Percentiles rank a stretch among this genome's conserved stretches.
phyloP scores from a whole-genome alignment of 2,797 vertebrate genomes.

The Myotis pilosus region DNA sequence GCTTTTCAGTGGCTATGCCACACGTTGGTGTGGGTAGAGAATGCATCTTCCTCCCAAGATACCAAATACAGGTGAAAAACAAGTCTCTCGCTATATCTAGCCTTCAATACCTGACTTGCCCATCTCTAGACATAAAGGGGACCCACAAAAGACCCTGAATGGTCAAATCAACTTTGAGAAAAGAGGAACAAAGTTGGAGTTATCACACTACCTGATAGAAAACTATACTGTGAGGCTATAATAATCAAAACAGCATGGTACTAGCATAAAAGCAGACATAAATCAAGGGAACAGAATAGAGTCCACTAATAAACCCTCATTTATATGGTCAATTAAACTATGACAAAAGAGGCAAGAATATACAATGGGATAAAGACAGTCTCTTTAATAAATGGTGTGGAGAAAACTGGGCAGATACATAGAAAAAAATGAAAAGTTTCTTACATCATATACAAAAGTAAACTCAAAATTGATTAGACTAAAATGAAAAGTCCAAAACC shows the following conservation, averaged over 20 bases:
- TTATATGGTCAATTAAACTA: not conserved
- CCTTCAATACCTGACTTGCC: not conserved
- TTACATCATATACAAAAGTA: not conserved
- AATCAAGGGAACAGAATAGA: not conserved
- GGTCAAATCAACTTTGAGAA: not conserved
- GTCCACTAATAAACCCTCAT: not conserved
- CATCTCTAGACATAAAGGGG: not conserved
- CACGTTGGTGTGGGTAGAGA: accelerated
- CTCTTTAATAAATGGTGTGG: not conserved
- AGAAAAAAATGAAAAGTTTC: not conserved
- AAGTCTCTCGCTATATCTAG: not conserved
- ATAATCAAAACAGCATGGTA: not conserved
- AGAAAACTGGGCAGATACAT: not conserved
- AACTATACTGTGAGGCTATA: not conserved
- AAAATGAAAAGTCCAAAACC: not conserved
- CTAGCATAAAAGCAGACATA: not conserved
- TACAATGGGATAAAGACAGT: not conserved
- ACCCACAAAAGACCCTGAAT: not conserved
- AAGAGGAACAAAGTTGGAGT: not conserved
- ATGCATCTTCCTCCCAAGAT: not conserved
- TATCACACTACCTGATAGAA: not conserved
- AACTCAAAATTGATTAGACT: not conserved
- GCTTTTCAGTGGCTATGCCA: not conserved
- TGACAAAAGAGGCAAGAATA: not conserved
- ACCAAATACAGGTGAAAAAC: not conserved